These are phyloP conservation scores for Zaprionus lachaisei DNA, from an alignment of 1,140 invertebrate genomes.

Conservation along the genomic window DNA sequence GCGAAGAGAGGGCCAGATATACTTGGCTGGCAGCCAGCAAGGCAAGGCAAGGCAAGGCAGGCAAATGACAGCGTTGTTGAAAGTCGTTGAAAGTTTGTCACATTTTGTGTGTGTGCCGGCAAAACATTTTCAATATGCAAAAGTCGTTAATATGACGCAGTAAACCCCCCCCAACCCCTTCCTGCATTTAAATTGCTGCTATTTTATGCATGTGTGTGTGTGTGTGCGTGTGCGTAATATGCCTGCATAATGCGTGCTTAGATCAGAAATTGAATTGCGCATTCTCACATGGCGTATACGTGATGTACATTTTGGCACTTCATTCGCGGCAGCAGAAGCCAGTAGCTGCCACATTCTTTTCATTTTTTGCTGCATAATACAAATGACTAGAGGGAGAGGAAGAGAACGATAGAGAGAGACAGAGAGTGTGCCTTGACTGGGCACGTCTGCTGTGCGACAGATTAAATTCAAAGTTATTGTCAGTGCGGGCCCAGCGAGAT, in stretches of 20 bases:
- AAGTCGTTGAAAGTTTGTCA: conserved; percentile 78
- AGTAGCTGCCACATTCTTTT: neutral
- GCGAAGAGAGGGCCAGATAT: neutral
- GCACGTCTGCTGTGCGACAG: conserved; percentile 50
- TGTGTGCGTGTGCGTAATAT: conserved; percentile 57
- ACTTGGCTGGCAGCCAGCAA: conserved; percentile 39
- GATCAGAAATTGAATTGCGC: conserved; percentile 79
- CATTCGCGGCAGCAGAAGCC: neutral
- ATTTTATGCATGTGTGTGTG: conserved; percentile 31
- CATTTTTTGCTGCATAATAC: conserved; percentile 62
- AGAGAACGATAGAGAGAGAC: neutral
- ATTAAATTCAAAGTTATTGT: conserved; percentile 49
- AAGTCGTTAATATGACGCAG: conserved; percentile 69
- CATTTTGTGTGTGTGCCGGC: conserved; percentile 66
- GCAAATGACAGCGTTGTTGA: conserved; percentile 8
- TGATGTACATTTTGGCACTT: conserved; percentile 55
- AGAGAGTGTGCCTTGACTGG: conserved; percentile 24
- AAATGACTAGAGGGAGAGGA: conserved; percentile 36
- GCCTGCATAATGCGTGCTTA: conserved; percentile 82
- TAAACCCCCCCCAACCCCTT: neutral
- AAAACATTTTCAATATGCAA: conserved; percentile 82
- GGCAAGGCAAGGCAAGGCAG: neutral
- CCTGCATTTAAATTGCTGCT: conserved; percentile 59
- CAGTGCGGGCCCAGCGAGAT: conserved; percentile 30
- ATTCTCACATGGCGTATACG: conserved; percentile 76